Base-by-base conservation (phyloP, 1,140 invertebrate species). In the Coelopa frigida region DNA sequence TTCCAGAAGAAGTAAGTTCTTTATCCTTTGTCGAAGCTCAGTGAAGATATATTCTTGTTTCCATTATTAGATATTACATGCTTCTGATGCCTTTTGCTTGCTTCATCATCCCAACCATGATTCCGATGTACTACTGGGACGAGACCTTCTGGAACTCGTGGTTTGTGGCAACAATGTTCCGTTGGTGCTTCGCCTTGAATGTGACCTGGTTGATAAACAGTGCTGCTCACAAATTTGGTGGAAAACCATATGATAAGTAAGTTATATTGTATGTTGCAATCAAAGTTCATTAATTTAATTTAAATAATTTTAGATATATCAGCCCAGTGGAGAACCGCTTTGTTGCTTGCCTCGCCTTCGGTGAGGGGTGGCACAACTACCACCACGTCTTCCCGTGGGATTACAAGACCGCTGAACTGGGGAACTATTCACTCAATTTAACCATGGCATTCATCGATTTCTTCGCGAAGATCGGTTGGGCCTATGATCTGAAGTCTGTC, bases 201-300 rank as follows among this genome's bases (percentile, higher is more conserved):
- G 80, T 83, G 50, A 97, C 94, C 1, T 98, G 94, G 93, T 73
- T 91, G 20, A 92, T 97, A 1, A 98, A 98, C 67, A 92, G 87
- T 40, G 86, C 86, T 7, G 93, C 93, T 1, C 93, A 97, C 71
- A 77, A 91, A 55, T 92, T 84, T 74, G 94, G 94, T 32, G 77
- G 79, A 50, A 83, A 82, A 58, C 93, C 94, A 0, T 98, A 96
- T 63, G 93, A 97, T 67, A 80, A 80, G 83, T 80, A 70, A 78
- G 71, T 78, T 27, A n/a, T 24, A 12, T 41, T 15, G 12, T 7
- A 18, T 15, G 7, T 36, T 10, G 21, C 24, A 10, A 7, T 20
- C 15, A 12, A 35, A 12, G 29, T 15, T 3, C 10, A n/a, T 26
- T 3, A n/a, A 7, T 49, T 23, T 40, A 29, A 49, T 61, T 63